Percentiles rank a stretch among this genome's conserved stretches.
phyloP scores from a whole-genome alignment of 2,888 invertebrate genomes.

The Timandra comae region DNA sequence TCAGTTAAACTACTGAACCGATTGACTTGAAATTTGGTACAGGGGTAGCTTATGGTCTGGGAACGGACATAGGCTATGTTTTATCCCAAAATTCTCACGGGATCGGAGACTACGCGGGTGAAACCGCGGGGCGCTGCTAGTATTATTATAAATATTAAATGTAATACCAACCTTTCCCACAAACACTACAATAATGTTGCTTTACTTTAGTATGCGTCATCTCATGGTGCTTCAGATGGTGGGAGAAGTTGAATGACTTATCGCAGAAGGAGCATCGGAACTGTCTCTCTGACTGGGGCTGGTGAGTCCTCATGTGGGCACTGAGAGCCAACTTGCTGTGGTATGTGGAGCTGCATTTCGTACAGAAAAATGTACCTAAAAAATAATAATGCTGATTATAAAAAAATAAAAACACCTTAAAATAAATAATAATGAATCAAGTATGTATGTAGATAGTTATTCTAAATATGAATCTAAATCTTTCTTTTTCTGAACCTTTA shows the following conservation, averaged over 20 bases:
- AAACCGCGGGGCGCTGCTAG: too few species aligned
- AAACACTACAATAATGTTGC: conserved; percentile 54
- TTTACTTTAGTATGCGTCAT: conserved; percentile 57
- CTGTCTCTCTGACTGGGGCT: conserved; percentile 45
- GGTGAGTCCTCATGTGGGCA: conserved; percentile 56
- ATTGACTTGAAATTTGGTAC: too few species aligned
- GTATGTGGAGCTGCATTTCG: conserved; percentile 48
- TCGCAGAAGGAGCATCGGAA: conserved; percentile 53
- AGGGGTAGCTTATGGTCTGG: too few species aligned
- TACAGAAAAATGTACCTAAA: conserved; percentile 51
- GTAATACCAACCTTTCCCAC: conserved; percentile 51
- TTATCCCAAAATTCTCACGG: too few species aligned
- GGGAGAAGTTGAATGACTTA: conserved; percentile 63
- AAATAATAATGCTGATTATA: too few species aligned
- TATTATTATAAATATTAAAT: too few species aligned
- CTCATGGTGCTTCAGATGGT: conserved; percentile 65
- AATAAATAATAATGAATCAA: too few species aligned
- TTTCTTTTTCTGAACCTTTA: too few species aligned
- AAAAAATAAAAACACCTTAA: not conserved
- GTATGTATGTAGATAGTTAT: not conserved
- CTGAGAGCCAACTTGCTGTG: conserved; percentile 53
- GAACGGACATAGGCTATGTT: too few species aligned
- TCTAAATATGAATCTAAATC: too few species aligned
- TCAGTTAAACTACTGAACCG: too few species aligned
- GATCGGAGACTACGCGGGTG: too few species aligned